Evolutionary conservation across 2,888 invertebrate species (phyloP).

Genomic region (Apantesis nais): DNA sequence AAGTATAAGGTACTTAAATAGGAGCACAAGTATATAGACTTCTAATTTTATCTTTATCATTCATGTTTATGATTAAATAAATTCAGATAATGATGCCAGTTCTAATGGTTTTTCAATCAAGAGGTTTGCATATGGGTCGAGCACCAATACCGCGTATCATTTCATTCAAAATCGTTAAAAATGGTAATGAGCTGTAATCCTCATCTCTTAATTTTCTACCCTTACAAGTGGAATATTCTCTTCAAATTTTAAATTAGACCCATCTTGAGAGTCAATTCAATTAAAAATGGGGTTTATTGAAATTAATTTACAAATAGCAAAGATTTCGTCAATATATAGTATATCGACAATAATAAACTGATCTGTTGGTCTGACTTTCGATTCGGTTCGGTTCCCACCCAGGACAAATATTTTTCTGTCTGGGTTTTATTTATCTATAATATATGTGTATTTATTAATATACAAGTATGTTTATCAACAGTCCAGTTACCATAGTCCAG

Average conservation of each 20-base stretch:
- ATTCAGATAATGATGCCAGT: neutral
- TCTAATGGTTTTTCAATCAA: neutral
- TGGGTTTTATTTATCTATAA: too few species aligned
- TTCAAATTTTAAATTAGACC: neutral
- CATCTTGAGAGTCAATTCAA: neutral
- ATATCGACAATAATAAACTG: too few species aligned
- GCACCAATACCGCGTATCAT: neutral
- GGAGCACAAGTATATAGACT: neutral
- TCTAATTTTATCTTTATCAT: neutral
- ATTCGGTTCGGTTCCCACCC: too few species aligned
- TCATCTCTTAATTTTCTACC: neutral
- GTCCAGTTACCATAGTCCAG: too few species aligned
- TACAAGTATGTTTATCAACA: too few species aligned
- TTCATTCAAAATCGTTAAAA: neutral
- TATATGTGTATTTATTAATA: too few species aligned
- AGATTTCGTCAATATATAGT: neutral
- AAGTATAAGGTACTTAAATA: neutral
- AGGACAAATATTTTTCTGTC: too few species aligned
- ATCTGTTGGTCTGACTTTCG: too few species aligned
- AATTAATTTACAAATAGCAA: neutral
- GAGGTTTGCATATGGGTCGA: neutral
- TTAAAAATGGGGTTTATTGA: neutral
- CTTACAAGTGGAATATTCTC: neutral
- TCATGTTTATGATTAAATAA: neutral
- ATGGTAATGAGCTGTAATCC: neutral